Evolutionary conservation across 2,113 vertebrate genomes (phyloP), one percentile per base, ranked within the genome.

Genomic region (Nycticebus coucang): DNA sequence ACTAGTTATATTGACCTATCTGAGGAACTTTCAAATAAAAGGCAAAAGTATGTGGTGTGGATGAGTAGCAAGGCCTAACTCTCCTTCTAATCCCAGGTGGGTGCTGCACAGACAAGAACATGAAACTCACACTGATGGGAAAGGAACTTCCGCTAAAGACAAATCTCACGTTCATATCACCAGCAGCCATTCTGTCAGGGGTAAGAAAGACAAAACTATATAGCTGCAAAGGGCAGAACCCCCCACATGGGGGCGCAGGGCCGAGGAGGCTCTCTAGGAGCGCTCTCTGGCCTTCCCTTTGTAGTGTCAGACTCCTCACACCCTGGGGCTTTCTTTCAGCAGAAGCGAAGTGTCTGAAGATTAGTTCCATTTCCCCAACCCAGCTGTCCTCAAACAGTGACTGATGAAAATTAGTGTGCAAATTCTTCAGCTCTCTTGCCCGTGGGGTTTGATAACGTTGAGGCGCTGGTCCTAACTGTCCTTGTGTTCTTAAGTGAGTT

Each of bases 371-470:
- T 21, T 75, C 21, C 10, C 18, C 8, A 18, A 53, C 50, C 9
- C 3, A 35, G n/a, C 1, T 4, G 8, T 89, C 33, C 11, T 74
- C 21, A 71, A 30, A 17, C 24, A 77, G 59, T 59, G 57, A 86
- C 22, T 9, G n/a, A 62, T 19, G 30, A 85, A 62, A 77, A 4
- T 6, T 71, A n/a, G 1, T 33, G 18, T 80, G 7, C 3, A 57
- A 30, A 66, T 68, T 22, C 74, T 90, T 87, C 0, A 33, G 28
- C 30, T 71, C n/a, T 5, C 62, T 87, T 41, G 21, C 14, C 8
- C 9, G 0, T 87, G 93, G 94, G 45, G 30, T 89, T 83, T 89
- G 74, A 89, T 83, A 50, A 83, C 45, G 80, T 78, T 10, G 26
- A 83, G 59, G 41, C 33, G 24, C 12, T 9, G 7, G 3, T 78